Evolutionary conservation across 2,113 vertebrate genomes (phyloP).

Genomic region (Dasyprocta punctata): DNA sequence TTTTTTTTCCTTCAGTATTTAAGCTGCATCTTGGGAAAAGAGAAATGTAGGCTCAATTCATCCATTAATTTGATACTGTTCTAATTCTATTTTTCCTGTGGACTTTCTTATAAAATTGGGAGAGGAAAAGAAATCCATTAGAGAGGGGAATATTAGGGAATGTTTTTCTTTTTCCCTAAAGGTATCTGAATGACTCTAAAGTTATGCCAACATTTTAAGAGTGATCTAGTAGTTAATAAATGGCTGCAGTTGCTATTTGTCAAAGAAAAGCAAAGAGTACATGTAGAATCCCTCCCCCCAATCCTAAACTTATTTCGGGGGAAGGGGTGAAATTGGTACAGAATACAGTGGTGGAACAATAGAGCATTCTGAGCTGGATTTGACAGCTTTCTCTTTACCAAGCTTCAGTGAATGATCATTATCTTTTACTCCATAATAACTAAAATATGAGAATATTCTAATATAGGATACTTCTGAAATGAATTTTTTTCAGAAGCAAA

Average conservation of each 20-base stretch:
- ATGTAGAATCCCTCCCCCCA: conserved; percentile 77
- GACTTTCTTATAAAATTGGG: conserved; percentile 64
- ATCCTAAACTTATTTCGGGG: conserved; percentile 43
- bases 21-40: conserved; percentile 70
- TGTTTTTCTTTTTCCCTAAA: conserved; percentile 18
- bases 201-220: conserved; percentile 70
- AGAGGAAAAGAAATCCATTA: conserved; percentile 44
- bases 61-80: conserved; percentile 73
- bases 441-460: conserved; percentile 26
- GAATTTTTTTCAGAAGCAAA: not conserved
- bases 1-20: conserved; percentile 32
- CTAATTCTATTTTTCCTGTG: conserved; percentile 66
- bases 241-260: conserved; percentile 71
- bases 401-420: conserved; percentile 57
- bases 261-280: conserved; percentile 53
- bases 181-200: conserved; percentile 66
- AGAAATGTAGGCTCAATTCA: conserved; percentile 72
- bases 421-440: conserved; percentile 24
- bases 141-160: conserved; percentile 57
- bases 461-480: conserved; percentile 42
- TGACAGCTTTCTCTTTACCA: conserved; percentile 81
- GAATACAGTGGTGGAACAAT: conserved; percentile 81
- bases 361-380: conserved; percentile 78
- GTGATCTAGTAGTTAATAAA: conserved; percentile 66
- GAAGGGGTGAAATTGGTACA: conserved; percentile 82